A percentile compares a stretch with the other conserved stretches of the same genome.
phyloP scores from a whole-genome alignment of 1,140 invertebrate genomes.

The Megalonaias nervosa region DNA sequence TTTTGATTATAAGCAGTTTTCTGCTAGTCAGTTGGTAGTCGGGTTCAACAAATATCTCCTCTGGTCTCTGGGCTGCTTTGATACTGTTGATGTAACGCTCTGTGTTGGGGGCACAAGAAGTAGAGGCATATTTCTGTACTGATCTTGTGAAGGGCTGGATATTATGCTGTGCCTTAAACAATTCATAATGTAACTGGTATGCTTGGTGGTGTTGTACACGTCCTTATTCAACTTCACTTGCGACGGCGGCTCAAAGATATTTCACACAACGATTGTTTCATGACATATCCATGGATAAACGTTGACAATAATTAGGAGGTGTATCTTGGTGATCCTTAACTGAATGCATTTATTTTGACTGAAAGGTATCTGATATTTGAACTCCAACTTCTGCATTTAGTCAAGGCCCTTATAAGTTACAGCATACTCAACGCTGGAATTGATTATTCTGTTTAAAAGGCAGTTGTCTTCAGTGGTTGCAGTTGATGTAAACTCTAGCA shows the following conservation, averaged over 20 bases:
- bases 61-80: too few relatives aligned
- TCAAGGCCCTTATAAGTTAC: not conserved
- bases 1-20: too few relatives aligned
- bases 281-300: slow-evolving; percentile 8
- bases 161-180: too few relatives aligned
- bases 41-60: too few relatives aligned
- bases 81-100: too few relatives aligned
- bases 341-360: slow-evolving; percentile 19
- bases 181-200: too few relatives aligned
- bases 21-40: too few relatives aligned
- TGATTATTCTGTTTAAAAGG: slow-evolving; percentile 1
- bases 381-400: slow-evolving; percentile 2
- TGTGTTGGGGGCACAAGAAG: too few relatives aligned
- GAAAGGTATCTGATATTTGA: slow-evolving; percentile 18
- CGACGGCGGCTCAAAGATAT: slow-evolving; percentile 19
- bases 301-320: not conserved
- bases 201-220: slow-evolving; percentile 2
- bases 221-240: slow-evolving; percentile 14
- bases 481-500: not conserved
- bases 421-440: not conserved
- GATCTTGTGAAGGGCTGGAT: too few relatives aligned
- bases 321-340: slow-evolving; percentile 9
- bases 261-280: slow-evolving; percentile 11
- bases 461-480: slow-evolving; percentile 8
- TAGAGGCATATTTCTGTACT: too few relatives aligned